These are phyloP conservation scores for Halichoerus grypus DNA, from an alignment of 2,113 vertebrate species.

Conservation along the genomic window DNA sequence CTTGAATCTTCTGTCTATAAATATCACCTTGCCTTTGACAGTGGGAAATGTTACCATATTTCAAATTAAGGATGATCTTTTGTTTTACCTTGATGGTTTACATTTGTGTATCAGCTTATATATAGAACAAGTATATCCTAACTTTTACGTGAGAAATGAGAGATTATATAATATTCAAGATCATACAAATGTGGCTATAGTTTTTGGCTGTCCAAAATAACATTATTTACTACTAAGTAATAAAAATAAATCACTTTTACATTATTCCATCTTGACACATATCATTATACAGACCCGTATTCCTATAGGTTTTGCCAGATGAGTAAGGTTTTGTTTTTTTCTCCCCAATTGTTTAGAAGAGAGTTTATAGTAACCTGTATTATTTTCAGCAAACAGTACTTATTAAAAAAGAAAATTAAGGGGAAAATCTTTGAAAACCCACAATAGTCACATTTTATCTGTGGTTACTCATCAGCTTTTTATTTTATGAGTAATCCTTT, in stretches of 20 bases:
- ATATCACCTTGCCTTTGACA: slow-evolving; percentile 52
- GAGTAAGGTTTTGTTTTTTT: not conserved
- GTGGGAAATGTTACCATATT: slow-evolving; percentile 41
- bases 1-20: not conserved
- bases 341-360: not conserved
- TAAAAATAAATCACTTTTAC: not conserved
- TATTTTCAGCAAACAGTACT: not conserved
- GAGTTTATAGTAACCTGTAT: not conserved
- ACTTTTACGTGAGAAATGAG: not conserved
- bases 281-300: not conserved
- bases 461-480: not conserved
- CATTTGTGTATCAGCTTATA: not conserved
- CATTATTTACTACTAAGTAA: slow-evolving; percentile 23
- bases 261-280: not conserved
- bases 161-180: slow-evolving; percentile 4
- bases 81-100: slow-evolving; percentile 23
- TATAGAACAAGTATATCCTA: not conserved
- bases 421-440: not conserved
- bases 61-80: slow-evolving; percentile 45
- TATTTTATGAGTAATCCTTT: slow-evolving; percentile 48
- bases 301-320: not conserved
- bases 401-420: slow-evolving; percentile 26
- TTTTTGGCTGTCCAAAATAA: not conserved
- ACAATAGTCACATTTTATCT: not conserved
- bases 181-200: not conserved